Percentiles rank a stretch among this genome's conserved stretches.
phyloP scores from a whole-genome alignment of 2,797 vertebrate genomes.

The Kryptopterus vitreolus region DNA sequence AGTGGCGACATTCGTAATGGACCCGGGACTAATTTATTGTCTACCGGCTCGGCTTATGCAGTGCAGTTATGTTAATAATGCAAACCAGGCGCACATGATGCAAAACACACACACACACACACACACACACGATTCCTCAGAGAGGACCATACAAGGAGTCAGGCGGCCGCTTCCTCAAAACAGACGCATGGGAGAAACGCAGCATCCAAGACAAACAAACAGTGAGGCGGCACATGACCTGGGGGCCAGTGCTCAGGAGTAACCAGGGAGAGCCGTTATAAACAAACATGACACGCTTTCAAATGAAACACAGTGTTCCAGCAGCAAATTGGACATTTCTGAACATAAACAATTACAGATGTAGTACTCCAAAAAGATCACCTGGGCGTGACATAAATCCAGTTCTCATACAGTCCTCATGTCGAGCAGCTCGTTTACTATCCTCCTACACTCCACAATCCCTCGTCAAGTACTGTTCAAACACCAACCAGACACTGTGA shows the following conservation, averaged over 20 bases:
- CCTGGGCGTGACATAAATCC: not conserved
- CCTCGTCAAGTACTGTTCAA: not conserved
- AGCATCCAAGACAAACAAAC: slow-evolving; percentile 15
- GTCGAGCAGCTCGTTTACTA: too few species aligned
- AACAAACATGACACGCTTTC: slow-evolving; percentile 12
- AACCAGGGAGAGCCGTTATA: slow-evolving; percentile 10
- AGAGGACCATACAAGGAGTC: slow-evolving; percentile 50
- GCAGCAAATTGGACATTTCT: not conserved
- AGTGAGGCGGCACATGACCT: not conserved
- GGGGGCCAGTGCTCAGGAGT: not conserved
- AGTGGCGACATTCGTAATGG: not conserved
- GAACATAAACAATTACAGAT: not conserved
- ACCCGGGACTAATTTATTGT: not conserved
- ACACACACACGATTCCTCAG: slow-evolving; percentile 4
- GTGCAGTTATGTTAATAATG: not conserved
- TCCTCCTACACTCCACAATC: too few species aligned
- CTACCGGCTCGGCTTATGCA: not conserved
- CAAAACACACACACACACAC: not conserved
- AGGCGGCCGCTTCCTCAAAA: not conserved
- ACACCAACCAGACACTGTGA: too few species aligned
- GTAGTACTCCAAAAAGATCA: slow-evolving; percentile 2
- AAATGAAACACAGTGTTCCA: slow-evolving; percentile 7
- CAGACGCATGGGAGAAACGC: slow-evolving; percentile 13
- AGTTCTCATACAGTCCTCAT: too few species aligned
- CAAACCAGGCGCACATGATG: not conserved